These are phyloP conservation scores for Aplodontia rufa DNA, from an alignment of 2,113 vertebrate genomes.

Conservation along the genomic window DNA sequence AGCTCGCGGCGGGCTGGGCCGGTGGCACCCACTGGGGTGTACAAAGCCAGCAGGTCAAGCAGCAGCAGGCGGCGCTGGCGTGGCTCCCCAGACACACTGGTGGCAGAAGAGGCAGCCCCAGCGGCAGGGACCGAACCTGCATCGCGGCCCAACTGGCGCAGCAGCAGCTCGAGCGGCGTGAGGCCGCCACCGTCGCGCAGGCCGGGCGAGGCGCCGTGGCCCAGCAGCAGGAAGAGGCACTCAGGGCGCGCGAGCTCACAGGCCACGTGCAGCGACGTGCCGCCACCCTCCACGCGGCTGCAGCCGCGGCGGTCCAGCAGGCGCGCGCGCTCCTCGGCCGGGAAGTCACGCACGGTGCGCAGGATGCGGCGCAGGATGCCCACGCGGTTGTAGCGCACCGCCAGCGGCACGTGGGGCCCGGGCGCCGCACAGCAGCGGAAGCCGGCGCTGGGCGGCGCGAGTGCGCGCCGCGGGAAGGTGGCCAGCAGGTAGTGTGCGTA, in stretches of 20 bases:
- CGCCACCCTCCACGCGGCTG: conserved; percentile 88
- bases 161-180: conserved; percentile 88
- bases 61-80: conserved; percentile 83
- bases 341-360: conserved; percentile 83
- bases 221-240: conserved; percentile 91
- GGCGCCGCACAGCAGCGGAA: conserved; percentile 90
- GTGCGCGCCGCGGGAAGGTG: conserved; percentile 86
- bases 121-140: conserved; percentile 60
- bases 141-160: conserved; percentile 83
- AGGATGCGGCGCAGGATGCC: conserved; percentile 89
- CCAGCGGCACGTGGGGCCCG: conserved; percentile 89
- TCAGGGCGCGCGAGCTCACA: conserved; percentile 90
- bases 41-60: conserved; percentile 92
- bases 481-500: conserved; percentile 91
- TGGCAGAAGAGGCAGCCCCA: not conserved
- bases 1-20: conserved; percentile 83
- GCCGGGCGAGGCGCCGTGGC: conserved; percentile 87
- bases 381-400: conserved; percentile 93
- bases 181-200: conserved; percentile 81
- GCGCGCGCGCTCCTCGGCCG: conserved; percentile 59
- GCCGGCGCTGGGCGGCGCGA: conserved; percentile 87
- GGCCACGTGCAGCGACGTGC: conserved; percentile 90
- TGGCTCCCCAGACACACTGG: conserved; percentile 67
- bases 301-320: conserved; percentile 90
- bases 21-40: conserved; percentile 83